Percentiles rank a stretch among this genome's conserved stretches.
These are phyloP conservation scores for Psittacula cyanocephala DNA, from an alignment of 2,113 vertebrate species.

Conservation along the genomic window DNA sequence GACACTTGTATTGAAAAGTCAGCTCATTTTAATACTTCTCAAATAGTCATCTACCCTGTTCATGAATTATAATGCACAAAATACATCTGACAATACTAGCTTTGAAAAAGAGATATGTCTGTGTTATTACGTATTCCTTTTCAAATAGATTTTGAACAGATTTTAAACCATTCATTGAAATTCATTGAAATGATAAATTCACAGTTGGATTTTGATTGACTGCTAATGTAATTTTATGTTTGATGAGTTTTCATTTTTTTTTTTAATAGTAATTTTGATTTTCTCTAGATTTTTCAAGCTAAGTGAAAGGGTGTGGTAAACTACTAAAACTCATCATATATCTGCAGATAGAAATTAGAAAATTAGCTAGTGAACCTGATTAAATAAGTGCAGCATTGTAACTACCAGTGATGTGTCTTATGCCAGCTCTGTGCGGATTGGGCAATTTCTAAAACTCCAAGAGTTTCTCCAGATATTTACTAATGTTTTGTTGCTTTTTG, in stretches of 20 bases:
- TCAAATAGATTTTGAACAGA: slow-evolving; percentile 86
- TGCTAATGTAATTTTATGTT: slow-evolving; percentile 86
- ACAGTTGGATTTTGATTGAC: slow-evolving; percentile 82
- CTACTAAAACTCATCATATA: background rate
- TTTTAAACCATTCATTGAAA: slow-evolving; percentile 85
- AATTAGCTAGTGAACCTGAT: slow-evolving; percentile 23
- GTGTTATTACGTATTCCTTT: slow-evolving; percentile 85
- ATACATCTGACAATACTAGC: slow-evolving; percentile 81
- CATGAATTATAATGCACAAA: slow-evolving; percentile 89
- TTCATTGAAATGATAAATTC: slow-evolving; percentile 85
- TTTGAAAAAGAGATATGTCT: slow-evolving; percentile 83
- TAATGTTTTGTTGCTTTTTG: background rate
- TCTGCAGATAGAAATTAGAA: slow-evolving; percentile 40
- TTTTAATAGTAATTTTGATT: slow-evolving; percentile 65
- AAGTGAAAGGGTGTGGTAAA: slow-evolving; percentile 39
- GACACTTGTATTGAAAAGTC: slow-evolving; percentile 87
- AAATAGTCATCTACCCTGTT: slow-evolving; percentile 85
- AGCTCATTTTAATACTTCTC: slow-evolving; percentile 89
- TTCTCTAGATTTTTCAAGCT: slow-evolving; percentile 60
- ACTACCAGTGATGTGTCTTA: background rate
- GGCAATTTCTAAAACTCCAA: background rate
- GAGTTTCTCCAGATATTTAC: background rate
- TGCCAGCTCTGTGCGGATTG: background rate
- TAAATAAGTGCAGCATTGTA: background rate
- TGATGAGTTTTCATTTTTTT: slow-evolving; percentile 69